Conservation (phyloP, 1,140 invertebrate genomes). For the Neodiprion fabricii region DNA sequence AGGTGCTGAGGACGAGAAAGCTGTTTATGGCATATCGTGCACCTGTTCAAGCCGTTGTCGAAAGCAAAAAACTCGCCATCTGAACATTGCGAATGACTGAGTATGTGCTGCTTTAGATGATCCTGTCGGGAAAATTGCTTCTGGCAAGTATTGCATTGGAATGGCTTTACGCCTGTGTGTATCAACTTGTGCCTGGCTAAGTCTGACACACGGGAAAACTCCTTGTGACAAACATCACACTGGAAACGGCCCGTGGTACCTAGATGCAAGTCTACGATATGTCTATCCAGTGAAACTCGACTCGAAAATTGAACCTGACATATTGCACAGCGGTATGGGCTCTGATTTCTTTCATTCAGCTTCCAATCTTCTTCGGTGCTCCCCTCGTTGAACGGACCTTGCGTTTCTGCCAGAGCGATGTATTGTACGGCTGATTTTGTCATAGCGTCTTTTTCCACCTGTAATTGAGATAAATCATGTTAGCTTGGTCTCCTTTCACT, state of each 20-base stretch:
- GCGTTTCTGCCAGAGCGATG: background rate
- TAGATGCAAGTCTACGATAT: background rate
- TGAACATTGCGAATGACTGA: background rate
- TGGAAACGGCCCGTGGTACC: background rate
- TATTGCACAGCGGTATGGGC: background rate
- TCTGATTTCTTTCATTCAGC: background rate
- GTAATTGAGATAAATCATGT: background rate
- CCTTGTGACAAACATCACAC: background rate
- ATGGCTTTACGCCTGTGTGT: background rate
- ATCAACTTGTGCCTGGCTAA: background rate
- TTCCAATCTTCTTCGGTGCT: background rate
- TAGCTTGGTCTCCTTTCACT: too few species aligned
- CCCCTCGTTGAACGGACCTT: background rate
- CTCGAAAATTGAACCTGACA: background rate
- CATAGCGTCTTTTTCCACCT: background rate
- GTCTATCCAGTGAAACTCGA: background rate
- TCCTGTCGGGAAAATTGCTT: background rate
- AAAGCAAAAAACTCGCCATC: background rate
- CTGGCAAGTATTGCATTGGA: constrained; percentile 2
- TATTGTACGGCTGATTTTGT: background rate
- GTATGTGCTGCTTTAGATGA: background rate
- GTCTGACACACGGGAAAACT: background rate
- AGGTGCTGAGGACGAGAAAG: background rate
- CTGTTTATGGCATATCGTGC: background rate
- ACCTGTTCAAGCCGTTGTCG: constrained; percentile 1